A percentile compares a stretch with the other conserved stretches of the same genome.
Evolutionary conservation across 2,797 vertebrate genomes (phyloP).

Genomic region (Cirrhinus mrigala): DNA sequence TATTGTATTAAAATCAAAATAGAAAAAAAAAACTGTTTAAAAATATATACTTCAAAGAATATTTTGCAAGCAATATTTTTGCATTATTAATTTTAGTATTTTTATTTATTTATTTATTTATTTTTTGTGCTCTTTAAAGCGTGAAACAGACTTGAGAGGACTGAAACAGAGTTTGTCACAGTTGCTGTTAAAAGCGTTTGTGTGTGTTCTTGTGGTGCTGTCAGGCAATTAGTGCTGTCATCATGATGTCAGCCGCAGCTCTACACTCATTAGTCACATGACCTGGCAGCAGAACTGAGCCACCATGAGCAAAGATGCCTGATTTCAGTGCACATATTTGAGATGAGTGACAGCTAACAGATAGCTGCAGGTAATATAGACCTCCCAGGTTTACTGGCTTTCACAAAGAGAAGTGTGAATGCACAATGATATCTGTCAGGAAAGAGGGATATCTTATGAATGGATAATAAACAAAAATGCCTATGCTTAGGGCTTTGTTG

Average conservation of each 20-base stretch:
- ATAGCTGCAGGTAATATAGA: not conserved
- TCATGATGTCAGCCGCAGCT: not conserved
- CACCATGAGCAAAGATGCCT: not conserved
- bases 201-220: slow-evolving; percentile 22
- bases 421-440: not conserved
- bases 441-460: not conserved
- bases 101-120: too few relatives aligned
- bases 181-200: slow-evolving; percentile 2
- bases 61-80: not conserved
- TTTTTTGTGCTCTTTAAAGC: not conserved
- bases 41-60: not conserved
- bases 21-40: not conserved
- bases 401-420: not conserved
- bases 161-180: not conserved
- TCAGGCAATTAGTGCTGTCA: slow-evolving; percentile 25
- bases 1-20: not conserved
- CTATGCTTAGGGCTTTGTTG: not conserved
- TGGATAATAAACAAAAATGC: not conserved
- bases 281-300: slow-evolving; percentile 21
- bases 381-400: not conserved
- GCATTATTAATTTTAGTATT: not conserved
- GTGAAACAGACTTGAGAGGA: not conserved
- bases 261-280: slow-evolving; percentile 14
- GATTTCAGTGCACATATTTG: not conserved
- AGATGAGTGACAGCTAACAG: not conserved